phyloP scores from a whole-genome alignment of 2,888 invertebrate genomes.

The Drosophila rellima region DNA sequence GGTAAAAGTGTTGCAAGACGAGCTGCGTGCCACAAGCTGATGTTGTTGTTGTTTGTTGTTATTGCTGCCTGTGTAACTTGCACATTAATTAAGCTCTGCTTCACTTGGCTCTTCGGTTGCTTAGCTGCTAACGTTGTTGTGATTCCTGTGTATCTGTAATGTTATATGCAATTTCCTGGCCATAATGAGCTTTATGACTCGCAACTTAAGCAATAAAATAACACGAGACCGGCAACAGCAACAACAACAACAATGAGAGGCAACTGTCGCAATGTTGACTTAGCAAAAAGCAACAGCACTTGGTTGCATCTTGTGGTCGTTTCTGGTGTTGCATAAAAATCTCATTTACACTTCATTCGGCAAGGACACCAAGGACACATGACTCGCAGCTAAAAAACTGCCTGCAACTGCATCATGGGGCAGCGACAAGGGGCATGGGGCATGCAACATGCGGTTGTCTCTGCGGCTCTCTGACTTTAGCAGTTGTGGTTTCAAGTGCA shows the following conservation, averaged over 20 bases:
- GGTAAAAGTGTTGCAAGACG: constrained; percentile 58
- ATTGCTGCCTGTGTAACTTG: constrained; percentile 29
- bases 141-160: constrained; percentile 45
- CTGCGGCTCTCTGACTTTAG: constrained; percentile 58
- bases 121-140: constrained; percentile 20
- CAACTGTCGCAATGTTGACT: constrained; percentile 43
- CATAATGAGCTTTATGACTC: constrained; percentile 79
- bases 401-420: constrained; percentile 12
- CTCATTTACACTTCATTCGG: constrained; percentile 72
- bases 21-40: constrained; percentile 50
- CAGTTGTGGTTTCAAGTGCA: constrained; percentile 74
- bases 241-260: constrained; percentile 16
- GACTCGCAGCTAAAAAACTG: constrained; percentile 33
- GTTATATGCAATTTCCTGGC: constrained; percentile 74
- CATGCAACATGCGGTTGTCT: constrained; percentile 43
- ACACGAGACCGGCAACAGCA: constrained; percentile 35
- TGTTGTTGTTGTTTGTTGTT: not conserved
- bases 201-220: constrained; percentile 73
- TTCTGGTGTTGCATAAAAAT: constrained; percentile 79
- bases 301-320: constrained; percentile 72
- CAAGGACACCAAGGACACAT: constrained; percentile 58
- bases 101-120: constrained; percentile 39
- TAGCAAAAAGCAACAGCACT: constrained; percentile 50
- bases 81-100: constrained; percentile 75
- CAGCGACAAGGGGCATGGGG: not conserved